A percentile compares a stretch with the other conserved stretches of the same genome.
phyloP scores from a whole-genome alignment of 2,113 vertebrate species.

The Theropithecus gelada region DNA sequence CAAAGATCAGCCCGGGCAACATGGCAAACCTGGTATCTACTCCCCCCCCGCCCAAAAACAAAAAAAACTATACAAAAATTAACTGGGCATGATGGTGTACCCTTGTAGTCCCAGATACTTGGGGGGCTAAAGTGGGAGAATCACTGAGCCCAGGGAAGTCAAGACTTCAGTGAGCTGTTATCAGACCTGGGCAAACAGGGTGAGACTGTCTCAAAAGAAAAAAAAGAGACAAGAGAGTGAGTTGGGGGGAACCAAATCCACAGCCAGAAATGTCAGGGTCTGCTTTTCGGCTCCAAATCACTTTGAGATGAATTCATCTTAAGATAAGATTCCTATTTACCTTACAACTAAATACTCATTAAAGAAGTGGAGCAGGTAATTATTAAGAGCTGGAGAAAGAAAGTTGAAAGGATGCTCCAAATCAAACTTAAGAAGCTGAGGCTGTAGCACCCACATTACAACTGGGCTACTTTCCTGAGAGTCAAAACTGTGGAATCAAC shows the following conservation, averaged over 20 bases:
- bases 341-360: background rate
- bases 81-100: too few species aligned
- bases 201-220: too few species aligned
- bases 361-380: background rate
- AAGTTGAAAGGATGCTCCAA: background rate
- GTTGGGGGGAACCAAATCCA: background rate
- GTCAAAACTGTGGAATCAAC: background rate
- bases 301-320: background rate
- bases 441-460: background rate
- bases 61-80: too few species aligned
- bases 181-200: too few species aligned
- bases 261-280: background rate
- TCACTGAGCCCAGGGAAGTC: too few species aligned
- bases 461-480: background rate
- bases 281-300: background rate
- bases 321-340: background rate
- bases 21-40: too few species aligned
- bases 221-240: too few species aligned
- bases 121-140: too few species aligned
- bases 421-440: background rate
- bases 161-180: too few species aligned
- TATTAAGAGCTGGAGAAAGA: background rate
- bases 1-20: too few species aligned
- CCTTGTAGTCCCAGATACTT: too few species aligned
- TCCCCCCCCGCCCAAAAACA: rapidly evolving